Conservation (phyloP, 2,113 vertebrate species). For the Lepidothrix coronata region DNA sequence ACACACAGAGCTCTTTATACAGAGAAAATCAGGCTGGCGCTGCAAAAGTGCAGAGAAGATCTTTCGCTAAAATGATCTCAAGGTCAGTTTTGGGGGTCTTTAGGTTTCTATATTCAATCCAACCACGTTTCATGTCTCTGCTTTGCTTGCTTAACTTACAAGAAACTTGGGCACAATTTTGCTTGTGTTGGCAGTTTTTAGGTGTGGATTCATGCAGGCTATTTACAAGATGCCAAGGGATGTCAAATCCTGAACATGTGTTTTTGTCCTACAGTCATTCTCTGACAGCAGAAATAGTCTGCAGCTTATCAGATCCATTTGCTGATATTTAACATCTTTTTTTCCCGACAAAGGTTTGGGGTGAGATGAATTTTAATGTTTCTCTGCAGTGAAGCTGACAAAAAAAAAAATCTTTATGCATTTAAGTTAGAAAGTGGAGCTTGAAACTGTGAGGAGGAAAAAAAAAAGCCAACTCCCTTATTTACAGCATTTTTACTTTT, state of each 20-base stretch:
- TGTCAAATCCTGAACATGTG: constrained; percentile 79
- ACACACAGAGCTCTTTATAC: neutral
- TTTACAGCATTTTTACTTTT: constrained; percentile 59
- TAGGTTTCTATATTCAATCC: constrained; percentile 77
- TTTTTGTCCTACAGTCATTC: constrained; percentile 76
- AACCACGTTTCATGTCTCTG: constrained; percentile 73
- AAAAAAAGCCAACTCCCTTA: constrained; percentile 51
- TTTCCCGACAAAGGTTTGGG: constrained; percentile 70
- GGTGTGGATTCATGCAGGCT: constrained; percentile 78
- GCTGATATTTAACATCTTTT: constrained; percentile 79
- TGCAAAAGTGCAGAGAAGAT: constrained; percentile 51
- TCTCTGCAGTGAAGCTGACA: constrained; percentile 70
- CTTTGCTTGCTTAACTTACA: constrained; percentile 80
- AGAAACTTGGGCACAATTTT: constrained; percentile 79
- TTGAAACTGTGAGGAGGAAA: constrained; percentile 49
- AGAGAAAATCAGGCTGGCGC: constrained; percentile 37
- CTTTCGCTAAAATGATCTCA: constrained; percentile 69
- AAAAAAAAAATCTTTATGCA: constrained; percentile 65
- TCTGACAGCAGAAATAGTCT: constrained; percentile 79
- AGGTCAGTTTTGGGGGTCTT: constrained; percentile 76
- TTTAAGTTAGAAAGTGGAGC: constrained; percentile 58
- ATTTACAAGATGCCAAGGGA: constrained; percentile 83
- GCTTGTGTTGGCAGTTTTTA: constrained; percentile 81
- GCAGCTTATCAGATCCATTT: constrained; percentile 79
- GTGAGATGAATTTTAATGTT: constrained; percentile 77